These are phyloP conservation scores for Melanerpes aurifrons DNA, from an alignment of 2,113 vertebrate species.

Conservation along the genomic window DNA sequence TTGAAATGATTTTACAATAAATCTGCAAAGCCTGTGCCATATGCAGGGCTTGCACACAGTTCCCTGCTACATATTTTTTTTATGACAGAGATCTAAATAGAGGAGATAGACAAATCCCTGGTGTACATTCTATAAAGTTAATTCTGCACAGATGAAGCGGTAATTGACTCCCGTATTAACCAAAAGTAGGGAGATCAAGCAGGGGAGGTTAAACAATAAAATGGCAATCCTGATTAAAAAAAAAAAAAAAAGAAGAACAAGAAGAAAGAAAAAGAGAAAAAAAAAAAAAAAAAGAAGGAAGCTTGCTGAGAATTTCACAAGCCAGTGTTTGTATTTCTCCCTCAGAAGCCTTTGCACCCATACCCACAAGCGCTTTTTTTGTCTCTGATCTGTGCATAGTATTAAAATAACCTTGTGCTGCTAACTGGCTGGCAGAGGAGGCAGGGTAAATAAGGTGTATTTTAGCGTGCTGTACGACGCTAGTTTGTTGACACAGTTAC, in stretches of 20 bases:
- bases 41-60: conserved; percentile 52
- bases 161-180: conserved; percentile 78
- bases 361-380: neutral
- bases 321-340: conserved; percentile 38
- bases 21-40: conserved; percentile 69
- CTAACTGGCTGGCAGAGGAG: neutral
- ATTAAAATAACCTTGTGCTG: conserved; percentile 51
- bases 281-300: neutral
- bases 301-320: conserved; percentile 27
- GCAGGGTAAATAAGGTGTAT: neutral
- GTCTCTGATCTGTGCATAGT: neutral
- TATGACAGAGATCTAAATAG: conserved; percentile 77
- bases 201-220: conserved; percentile 66
- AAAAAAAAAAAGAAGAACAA: neutral
- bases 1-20: conserved; percentile 75
- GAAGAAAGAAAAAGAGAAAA: neutral
- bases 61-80: conserved; percentile 63
- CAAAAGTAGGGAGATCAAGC: conserved; percentile 73
- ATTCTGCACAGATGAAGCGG: conserved; percentile 80
- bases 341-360: neutral
- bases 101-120: conserved; percentile 75
- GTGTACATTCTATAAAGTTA: conserved; percentile 79
- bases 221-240: conserved; percentile 65
- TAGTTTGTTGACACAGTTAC: neutral
- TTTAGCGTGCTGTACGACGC: neutral